These are phyloP conservation scores for Esox lucius DNA, from an alignment of 2,797 vertebrate species.

Conservation along the genomic window DNA sequence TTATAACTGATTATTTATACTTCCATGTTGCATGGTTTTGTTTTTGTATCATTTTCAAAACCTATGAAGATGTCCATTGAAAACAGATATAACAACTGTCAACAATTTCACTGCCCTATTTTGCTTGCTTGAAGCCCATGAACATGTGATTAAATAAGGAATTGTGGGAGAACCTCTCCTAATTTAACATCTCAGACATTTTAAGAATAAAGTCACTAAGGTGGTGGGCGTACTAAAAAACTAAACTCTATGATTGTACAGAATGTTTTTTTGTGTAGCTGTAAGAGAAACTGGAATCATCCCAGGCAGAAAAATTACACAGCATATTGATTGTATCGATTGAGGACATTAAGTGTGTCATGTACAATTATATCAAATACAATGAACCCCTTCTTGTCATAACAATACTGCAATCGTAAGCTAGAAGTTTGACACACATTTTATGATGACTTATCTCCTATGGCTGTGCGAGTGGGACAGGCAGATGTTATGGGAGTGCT, in stretches of 20 bases:
- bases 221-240: too few species aligned
- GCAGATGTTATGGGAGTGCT: constrained; percentile 38
- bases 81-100: too few species aligned
- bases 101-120: too few species aligned
- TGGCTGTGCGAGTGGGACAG: constrained; percentile 30
- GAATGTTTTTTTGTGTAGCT: not conserved
- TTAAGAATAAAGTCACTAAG: too few species aligned
- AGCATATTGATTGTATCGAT: constrained; percentile 36
- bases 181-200: too few species aligned
- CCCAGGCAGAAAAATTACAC: constrained; percentile 2
- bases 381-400: constrained; percentile 22
- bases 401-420: constrained; percentile 28
- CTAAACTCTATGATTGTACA: not conserved
- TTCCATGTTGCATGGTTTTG: too few species aligned
- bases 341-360: constrained; percentile 17
- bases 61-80: too few species aligned
- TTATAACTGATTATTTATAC: too few species aligned
- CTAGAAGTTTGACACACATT: constrained; percentile 39
- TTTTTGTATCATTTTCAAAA: too few species aligned
- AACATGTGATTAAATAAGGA: too few species aligned
- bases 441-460: constrained; percentile 40
- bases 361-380: constrained; percentile 31
- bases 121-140: too few species aligned
- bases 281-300: not conserved
- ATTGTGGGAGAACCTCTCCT: too few species aligned